Evolutionary conservation across 1,140 invertebrate genomes (phyloP), one percentile per base, ranked within the genome.

Genomic region (Pollicipes pollicipes): DNA sequence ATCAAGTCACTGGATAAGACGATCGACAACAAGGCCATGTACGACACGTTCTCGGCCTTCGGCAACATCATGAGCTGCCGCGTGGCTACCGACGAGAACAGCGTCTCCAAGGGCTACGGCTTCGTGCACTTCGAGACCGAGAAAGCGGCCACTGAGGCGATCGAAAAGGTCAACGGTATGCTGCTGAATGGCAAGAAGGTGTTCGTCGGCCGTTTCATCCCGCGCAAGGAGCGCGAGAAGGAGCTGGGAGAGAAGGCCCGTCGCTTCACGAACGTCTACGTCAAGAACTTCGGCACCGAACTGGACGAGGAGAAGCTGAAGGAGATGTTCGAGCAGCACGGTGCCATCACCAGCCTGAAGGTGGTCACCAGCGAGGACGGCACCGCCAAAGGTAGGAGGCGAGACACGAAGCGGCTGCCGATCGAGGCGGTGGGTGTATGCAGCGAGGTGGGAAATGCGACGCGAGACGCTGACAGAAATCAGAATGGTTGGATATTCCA

Each of bases 111-210:
- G 82, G 97, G 97, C 68, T 99, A 99, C 83, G 97, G 97, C 68
- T 99, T 99, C 84, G 97, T 99, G 0, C 97, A 99, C 82, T 99
- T 99, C 84, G 97, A 99, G 84, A 98, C 96, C 67, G 96, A 99
- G 83, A 97, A 99, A 83, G 93, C 96, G 45, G 97, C 97, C 30
- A 93, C 93, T 77, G 94, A 91, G 79, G 95, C 95, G 70, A 98
- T 98, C 79, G 92, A 96, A 75, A 97, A 95, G 82, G 90, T 88
- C 75, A 98, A 98, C 82, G 95, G 95, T 74, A 97, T 96, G 93
- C 85, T 97, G 79, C 81, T 95, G 68, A 93, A 93, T 79, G 89
- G 88, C 29, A 93, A 95, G 79, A 91, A 91, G 84, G 88, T 99
- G 68, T 98, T 95, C 82, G 97, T 99, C 72, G 97, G 97, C 71